A percentile compares a stretch with the other conserved stretches of the same genome.
Evolutionary conservation across 2,797 vertebrate genomes (phyloP).

Genomic region (Myiothlypis coronata): DNA sequence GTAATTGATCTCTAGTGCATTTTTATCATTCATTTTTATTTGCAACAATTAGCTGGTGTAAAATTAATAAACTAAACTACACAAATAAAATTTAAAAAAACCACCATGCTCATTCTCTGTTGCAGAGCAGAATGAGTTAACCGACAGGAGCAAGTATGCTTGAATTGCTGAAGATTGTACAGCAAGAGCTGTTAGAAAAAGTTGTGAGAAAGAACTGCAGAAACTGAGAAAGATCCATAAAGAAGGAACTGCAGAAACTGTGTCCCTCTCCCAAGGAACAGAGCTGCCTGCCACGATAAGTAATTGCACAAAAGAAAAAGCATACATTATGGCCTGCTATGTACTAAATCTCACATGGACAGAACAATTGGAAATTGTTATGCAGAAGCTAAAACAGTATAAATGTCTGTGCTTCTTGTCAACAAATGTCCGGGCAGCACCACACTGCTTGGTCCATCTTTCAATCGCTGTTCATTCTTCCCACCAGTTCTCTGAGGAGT

Average conservation of each 20-base stretch:
- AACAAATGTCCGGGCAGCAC: not conserved
- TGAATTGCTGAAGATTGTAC: not conserved
- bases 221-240: not conserved
- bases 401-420: not conserved
- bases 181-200: not conserved
- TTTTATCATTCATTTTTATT: not conserved
- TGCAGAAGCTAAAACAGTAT: not conserved
- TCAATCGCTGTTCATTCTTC: fast-evolving
- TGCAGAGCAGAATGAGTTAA: not conserved
- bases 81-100: not conserved
- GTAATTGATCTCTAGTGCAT: not conserved
- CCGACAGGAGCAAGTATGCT: fast-evolving
- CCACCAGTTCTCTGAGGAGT: not conserved
- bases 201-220: not conserved
- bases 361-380: not conserved
- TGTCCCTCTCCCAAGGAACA: not conserved
- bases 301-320: not conserved
- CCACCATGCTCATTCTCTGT: fast-evolving
- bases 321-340: no score
- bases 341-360: not conserved
- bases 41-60: not conserved
- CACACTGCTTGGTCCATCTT: fast-evolving
- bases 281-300: not conserved
- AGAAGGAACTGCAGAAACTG: not conserved
- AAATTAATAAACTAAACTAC: not conserved